These are phyloP conservation scores for Junonia oenone DNA, from an alignment of 2,888 invertebrate species.

Conservation along the genomic window DNA sequence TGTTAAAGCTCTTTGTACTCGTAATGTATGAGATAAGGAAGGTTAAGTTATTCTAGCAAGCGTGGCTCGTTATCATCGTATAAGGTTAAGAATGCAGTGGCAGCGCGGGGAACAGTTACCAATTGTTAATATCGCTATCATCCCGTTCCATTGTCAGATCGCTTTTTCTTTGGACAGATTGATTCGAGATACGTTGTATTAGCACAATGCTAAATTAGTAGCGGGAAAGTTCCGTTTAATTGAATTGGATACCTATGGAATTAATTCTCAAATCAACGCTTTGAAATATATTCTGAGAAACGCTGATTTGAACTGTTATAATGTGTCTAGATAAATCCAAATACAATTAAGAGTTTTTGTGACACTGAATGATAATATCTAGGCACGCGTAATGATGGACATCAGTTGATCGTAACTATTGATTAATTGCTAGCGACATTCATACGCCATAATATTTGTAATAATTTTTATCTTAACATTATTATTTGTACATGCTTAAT, in stretches of 20 bases:
- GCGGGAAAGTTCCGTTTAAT: constrained; percentile 66
- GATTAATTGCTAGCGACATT: constrained; percentile 5
- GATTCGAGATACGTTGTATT: constrained; percentile 60
- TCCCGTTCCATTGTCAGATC: constrained; percentile 62
- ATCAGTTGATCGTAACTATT: background rate
- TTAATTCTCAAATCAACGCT: constrained; percentile 64
- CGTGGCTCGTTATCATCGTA: constrained; percentile 18
- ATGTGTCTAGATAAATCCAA: background rate
- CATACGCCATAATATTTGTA: background rate
- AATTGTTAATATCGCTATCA: constrained; percentile 63
- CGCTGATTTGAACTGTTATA: constrained; percentile 30
- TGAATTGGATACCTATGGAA: constrained; percentile 56
- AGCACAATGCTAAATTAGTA: constrained; percentile 64
- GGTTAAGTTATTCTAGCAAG: constrained; percentile 19
- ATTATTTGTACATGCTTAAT: too few species aligned
- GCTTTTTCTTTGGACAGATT: constrained; percentile 64
- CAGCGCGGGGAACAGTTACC: constrained; percentile 60
- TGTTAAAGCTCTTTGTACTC: constrained; percentile 12
- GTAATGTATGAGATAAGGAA: constrained; percentile 17
- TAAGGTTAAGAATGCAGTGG: constrained; percentile 42
- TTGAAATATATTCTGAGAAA: constrained; percentile 58
- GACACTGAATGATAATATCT: background rate
- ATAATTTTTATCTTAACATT: background rate
- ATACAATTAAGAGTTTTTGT: constrained; percentile 7
- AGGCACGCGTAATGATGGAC: background rate